Percentiles rank a stretch among this genome's conserved stretches.
Conservation (phyloP, 2,113 vertebrate genomes). For the Xyrauchen texanus region DNA sequence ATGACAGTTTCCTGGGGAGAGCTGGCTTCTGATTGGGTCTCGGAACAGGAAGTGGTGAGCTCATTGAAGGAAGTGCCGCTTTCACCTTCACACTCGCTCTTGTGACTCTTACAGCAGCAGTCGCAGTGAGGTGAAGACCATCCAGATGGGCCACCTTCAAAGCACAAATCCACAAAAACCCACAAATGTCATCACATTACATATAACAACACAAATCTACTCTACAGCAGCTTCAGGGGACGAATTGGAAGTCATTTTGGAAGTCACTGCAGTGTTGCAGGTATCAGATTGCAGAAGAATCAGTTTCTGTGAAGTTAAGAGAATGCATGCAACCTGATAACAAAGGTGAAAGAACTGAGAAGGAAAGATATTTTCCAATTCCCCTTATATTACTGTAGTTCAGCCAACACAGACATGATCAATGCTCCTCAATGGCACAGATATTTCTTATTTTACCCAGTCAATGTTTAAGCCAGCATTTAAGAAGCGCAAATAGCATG, state of each 20-base stretch:
- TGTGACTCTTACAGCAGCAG: conserved; percentile 96
- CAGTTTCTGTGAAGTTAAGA: neutral
- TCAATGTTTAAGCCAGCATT: conserved; percentile 4
- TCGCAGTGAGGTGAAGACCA: conserved; percentile 91
- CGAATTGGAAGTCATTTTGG: neutral
- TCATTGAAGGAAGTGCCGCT: conserved; percentile 97
- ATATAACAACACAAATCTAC: neutral
- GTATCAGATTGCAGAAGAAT: conserved; percentile 23
- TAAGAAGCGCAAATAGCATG: too few relatives aligned
- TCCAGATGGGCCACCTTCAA: conserved; percentile 84
- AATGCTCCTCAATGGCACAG: conserved; percentile 12
- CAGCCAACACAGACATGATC: conserved; percentile 16
- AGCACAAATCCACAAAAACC: conserved; percentile 41
- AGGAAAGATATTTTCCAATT: conserved; percentile 21
- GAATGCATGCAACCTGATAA: conserved; percentile 33
- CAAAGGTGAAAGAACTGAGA: conserved; percentile 40
- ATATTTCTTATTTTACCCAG: conserved; percentile 22
- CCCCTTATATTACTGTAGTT: neutral
- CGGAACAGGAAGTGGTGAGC: conserved; percentile 94
- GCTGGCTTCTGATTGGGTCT: conserved; percentile 96
- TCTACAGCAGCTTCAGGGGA: neutral
- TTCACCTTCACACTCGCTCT: conserved; percentile 91
- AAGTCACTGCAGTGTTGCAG: neutral
- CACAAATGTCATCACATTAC: conserved; percentile 20
- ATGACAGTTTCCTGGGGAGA: conserved; percentile 96